phyloP scores from a whole-genome alignment of 2,888 invertebrate genomes.

The Aphidius colemani region DNA sequence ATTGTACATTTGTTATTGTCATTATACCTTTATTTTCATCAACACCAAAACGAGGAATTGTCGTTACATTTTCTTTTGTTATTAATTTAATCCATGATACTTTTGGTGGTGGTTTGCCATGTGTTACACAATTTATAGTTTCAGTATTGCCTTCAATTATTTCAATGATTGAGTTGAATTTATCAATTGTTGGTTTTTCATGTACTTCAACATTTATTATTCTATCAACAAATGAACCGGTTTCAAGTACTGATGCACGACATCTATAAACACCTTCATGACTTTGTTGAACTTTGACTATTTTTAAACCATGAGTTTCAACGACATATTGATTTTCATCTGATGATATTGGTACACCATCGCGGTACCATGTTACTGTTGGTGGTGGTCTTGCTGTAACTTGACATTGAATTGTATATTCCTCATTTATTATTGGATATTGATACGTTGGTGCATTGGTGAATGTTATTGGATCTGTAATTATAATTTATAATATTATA shows the following conservation, averaged over 20 bases:
- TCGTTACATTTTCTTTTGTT: conserved; percentile 73
- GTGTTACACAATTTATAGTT: conserved; percentile 76
- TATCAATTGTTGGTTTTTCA: conserved; percentile 74
- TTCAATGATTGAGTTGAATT: conserved; percentile 66
- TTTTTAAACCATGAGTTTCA: conserved; percentile 75
- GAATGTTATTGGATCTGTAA: conserved; percentile 82
- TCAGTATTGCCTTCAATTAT: conserved; percentile 82
- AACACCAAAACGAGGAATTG: conserved; percentile 67
- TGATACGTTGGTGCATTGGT: conserved; percentile 84
- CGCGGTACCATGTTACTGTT: conserved; percentile 83
- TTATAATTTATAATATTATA: background rate
- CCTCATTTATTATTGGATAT: conserved; percentile 75
- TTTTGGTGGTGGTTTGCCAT: conserved; percentile 82
- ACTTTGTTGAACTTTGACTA: conserved; percentile 76
- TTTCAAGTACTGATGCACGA: conserved; percentile 80
- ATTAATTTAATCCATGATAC: conserved; percentile 82
- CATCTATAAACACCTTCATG: conserved; percentile 89
- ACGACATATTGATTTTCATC: conserved; percentile 73
- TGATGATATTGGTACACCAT: conserved; percentile 72
- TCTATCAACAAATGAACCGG: conserved; percentile 78
- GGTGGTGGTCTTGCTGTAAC: conserved; percentile 85
- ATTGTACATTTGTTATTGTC: conserved; percentile 74
- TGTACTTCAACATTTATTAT: conserved; percentile 82
- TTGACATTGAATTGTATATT: conserved; percentile 80
- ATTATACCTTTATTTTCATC: conserved; percentile 74